Evolutionary conservation across 1,140 invertebrate genomes (phyloP).

Genomic region (Alviniconcha marisindica): DNA sequence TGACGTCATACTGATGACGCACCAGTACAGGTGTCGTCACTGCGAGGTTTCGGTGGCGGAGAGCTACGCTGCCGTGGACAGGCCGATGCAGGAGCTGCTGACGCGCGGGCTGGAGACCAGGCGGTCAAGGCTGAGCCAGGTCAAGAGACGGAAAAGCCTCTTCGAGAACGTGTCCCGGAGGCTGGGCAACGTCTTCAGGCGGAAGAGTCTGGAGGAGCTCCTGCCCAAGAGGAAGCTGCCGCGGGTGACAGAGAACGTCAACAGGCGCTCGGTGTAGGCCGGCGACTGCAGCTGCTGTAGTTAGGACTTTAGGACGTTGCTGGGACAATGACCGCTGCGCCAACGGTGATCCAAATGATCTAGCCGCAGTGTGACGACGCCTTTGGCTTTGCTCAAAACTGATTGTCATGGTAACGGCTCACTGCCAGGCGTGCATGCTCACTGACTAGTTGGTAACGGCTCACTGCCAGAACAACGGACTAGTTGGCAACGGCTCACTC

Average conservation of each 20-base stretch:
- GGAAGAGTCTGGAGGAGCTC: slow-evolving; percentile 45
- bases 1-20: slow-evolving; percentile 85
- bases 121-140: slow-evolving; percentile 80
- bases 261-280: slow-evolving; percentile 40
- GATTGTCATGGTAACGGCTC: too few relatives aligned
- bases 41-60: slow-evolving; percentile 91
- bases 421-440: too few relatives aligned
- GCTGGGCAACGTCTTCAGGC: slow-evolving; percentile 44
- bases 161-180: slow-evolving; percentile 86
- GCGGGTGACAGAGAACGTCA: not conserved
- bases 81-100: slow-evolving; percentile 85
- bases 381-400: too few relatives aligned
- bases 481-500: too few relatives aligned
- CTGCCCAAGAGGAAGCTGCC: slow-evolving; percentile 29
- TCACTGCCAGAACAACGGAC: too few relatives aligned
- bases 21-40: slow-evolving; percentile 87
- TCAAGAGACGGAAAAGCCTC: slow-evolving; percentile 83
- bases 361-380: too few relatives aligned
- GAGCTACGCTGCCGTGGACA: slow-evolving; percentile 84
- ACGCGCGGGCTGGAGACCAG: slow-evolving; percentile 83
- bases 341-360: too few relatives aligned
- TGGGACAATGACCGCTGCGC: too few relatives aligned
- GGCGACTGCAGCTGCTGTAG: too few relatives aligned
- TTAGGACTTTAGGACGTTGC: too few relatives aligned
- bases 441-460: too few relatives aligned